Conservation (phyloP, 2,888 invertebrate species). For the Melanotus villosus region DNA sequence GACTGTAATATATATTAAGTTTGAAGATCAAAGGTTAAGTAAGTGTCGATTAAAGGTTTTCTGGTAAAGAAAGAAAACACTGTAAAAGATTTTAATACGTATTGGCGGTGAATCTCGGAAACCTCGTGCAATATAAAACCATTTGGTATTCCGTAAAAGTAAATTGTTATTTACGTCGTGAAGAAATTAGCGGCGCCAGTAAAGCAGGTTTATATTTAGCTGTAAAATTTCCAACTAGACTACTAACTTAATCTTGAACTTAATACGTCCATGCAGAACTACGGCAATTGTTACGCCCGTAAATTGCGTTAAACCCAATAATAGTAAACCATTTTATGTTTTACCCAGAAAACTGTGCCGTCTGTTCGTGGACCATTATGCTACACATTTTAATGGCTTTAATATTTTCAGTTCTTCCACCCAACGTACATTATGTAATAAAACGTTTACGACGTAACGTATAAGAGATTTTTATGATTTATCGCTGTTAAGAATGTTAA, state of each 20-base stretch:
- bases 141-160: constrained; percentile 28
- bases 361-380: constrained; percentile 2
- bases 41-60: no score
- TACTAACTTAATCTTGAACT: constrained; percentile 41
- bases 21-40: no score
- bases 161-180: constrained; percentile 35
- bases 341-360: constrained; percentile 27
- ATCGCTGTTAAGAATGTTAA: not conserved
- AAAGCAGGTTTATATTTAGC: constrained; percentile 38
- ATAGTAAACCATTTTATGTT: constrained; percentile 49
- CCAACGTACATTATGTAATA: constrained; percentile 6
- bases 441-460: constrained; percentile 10
- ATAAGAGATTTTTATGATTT: constrained; percentile 5
- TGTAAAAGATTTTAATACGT: not conserved
- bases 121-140: constrained; percentile 4
- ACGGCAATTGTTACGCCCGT: constrained; percentile 36
- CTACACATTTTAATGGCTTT: constrained; percentile 15
- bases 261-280: constrained; percentile 38
- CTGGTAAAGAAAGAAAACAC: not conserved
- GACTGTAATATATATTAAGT: no score
- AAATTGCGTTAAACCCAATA: constrained; percentile 46
- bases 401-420: constrained; percentile 23
- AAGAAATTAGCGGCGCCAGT: constrained; percentile 38
- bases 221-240: constrained; percentile 38
- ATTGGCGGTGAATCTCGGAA: not conserved